Evolutionary conservation across 2,888 invertebrate genomes (phyloP), one percentile per base, ranked within the genome.

Genomic region (Latheticus oryzae): DNA sequence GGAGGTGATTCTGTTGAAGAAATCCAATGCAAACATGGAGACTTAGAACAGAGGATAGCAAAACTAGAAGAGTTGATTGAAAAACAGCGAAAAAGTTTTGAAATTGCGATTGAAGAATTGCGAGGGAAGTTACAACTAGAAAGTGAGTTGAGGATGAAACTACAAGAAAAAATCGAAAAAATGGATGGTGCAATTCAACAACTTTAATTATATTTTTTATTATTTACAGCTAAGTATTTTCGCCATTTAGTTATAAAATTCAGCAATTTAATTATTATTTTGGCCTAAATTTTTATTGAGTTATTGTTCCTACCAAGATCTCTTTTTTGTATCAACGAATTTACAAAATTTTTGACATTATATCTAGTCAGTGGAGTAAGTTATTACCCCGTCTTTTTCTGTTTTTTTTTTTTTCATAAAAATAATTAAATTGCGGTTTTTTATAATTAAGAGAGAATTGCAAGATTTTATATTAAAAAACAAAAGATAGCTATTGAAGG

Each of bases 111-210:
- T 53, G 87, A 87, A 54, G 88, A 89, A 37, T 77, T 90, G 62
- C 80, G 81, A 57, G 80, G 78, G 23, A 84, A 84, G 69, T 75
- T 90, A 45, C 82, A 83, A 38, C 78, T 83, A 38, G 90, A 90
- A 75, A 79, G 81, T 1, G 87, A 87, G 60, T 84, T 85, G 73
- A 82, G 89, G 24, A 81, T 82, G 65, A 77, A 84, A 55, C 73
- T 90, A 61, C 87, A 89, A 66, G 80, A 81, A 30, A 86, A 88
- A 74, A 76, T 89, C 51, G 88, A 88, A 64, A 89, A 88, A 76
- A 4, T 17, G 19, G 55, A 59, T 21, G 28, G 37, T 21, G 47
- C 42, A 48, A 59, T 59, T 23, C 42, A 59, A 13, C 54, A 59
- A 32, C 35, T 59, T 21, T 59, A 55, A 30, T 11, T 24, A 17